Base-by-base conservation (phyloP, 2,113 vertebrate species). In the Centrocercus urophasianus region DNA sequence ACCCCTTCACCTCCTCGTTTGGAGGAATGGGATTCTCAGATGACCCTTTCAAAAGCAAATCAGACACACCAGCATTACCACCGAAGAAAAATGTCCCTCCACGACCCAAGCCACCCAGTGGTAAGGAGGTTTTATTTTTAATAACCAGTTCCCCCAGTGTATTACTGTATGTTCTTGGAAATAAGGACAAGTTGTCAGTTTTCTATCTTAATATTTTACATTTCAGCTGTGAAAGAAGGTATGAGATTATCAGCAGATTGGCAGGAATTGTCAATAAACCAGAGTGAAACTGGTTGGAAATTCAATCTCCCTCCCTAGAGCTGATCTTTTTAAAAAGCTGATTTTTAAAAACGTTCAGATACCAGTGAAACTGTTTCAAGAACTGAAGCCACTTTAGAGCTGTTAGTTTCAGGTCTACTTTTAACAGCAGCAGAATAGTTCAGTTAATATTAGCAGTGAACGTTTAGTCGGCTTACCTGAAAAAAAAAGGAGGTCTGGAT, bases 21-120 rank as follows among this genome's bases (percentile, higher is more conserved):
- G 96, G 96, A 83, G 97, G 98, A 93, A 54, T 98, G 45, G 98
- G 98, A 89, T 99, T 99, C 96, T 95, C 98, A 54, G 99, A 99
- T 2, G 99, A 99, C 93, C 98, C 98, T 82, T 99, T 99, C 98
- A 98, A 97, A 97, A 98, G 98, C 96, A 99, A 99, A 96, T 98
- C 97, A 80, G 98, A 99, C 95, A 99, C 98, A 19, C 99, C 99
- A 13, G 99, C 99, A 10, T 98, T 99, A 57, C 99, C 99, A 25
- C 99, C 99, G 21, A 99, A 99, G 98, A 99, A 99, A 95, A 98
- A 97, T 45, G 97, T 99, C 84, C 99, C 99, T 17, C 99, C 99
- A 7, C 97, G 99, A 78, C 99, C 99, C 95, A 99, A 99, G 96
- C 99, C 98, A 61, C 99, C 99, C 95, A 99, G 99, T 91, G 99